A percentile compares a stretch with the other conserved stretches of the same genome.
Conservation (phyloP, 1,140 invertebrate genomes). For the Meloidogyne floridensis region DNA sequence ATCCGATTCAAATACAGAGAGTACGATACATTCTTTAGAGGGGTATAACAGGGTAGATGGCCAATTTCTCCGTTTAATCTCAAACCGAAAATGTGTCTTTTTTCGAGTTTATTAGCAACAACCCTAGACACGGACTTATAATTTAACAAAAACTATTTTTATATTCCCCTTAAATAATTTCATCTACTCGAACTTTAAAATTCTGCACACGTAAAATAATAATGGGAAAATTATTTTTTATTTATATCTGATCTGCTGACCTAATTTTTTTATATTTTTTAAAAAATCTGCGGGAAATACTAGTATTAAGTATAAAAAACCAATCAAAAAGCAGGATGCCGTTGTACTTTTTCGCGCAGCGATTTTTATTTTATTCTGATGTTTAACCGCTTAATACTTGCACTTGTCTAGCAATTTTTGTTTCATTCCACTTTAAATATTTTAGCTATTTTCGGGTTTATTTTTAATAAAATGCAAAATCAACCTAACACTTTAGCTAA, state of each 20-base stretch:
- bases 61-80: no score
- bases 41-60: no score
- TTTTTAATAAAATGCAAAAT: not conserved
- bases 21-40: no score
- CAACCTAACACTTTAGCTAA: no score
- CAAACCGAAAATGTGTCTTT: no score
- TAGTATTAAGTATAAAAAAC: not conserved
- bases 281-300: not conserved
- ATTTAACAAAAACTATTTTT: no score
- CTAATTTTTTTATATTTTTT: not conserved
- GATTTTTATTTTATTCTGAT: not conserved
- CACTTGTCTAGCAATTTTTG: not conserved
- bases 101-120: no score
- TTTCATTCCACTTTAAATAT: not conserved
- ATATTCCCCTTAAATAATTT: no score
- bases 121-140: no score
- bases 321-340: conserved; percentile 8
- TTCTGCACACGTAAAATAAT: not conserved
- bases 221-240: not conserved
- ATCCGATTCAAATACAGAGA: no score
- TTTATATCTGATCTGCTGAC: not conserved
- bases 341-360: not conserved
- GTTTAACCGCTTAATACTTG: not conserved
- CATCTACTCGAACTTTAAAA: no score
- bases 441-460: not conserved